Base-by-base conservation (phyloP, 2,113 vertebrate genomes). In the Hydrolagus affinis region DNA sequence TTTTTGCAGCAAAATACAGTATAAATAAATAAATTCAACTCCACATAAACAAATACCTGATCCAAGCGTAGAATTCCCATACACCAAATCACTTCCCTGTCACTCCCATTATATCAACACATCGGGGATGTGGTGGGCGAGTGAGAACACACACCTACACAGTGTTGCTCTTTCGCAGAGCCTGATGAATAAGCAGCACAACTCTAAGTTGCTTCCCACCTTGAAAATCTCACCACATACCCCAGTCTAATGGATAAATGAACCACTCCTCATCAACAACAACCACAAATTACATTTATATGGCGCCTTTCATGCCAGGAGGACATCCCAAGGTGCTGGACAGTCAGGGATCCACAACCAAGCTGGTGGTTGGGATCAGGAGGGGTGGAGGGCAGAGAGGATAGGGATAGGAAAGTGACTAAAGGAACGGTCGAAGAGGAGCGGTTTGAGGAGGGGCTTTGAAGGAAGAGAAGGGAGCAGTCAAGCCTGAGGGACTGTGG, bases 1-100 rank as follows among this genome's bases (percentile, higher is more conserved):
- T 83, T 83, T 68, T 66, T 83, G 25, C 62, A 83, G 78, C 78
- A 83, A 83, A 83, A 83, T 66, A n/a, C n/a, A n/a, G n/a, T n/a
- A 83, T 83, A 83, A 83, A 83, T 83, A 83, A 83, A 83, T 83
- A 83, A 83, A 64, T 83, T 66, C 60, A 83, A 62, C 62, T 83
- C 62, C 62, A 83, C 25, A 83, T 83, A 83, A 83, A 83, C 78
- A 83, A 21, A 83, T 28, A 83, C 62, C 78, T 83, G 78, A 83
- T 83, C 78, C 78, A 64, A 83, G 60, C 66, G 23, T 15, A 83
- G 78, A 83, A 83, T 83, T 83, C 78, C 78, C 30, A 83, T 66
- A 66, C 15, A 64, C 78, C 78, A 83, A 83, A 83, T 83, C 78
- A 83, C 78, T 83, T 83, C 78, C 78, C 66, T 83, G 64, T 83